phyloP scores from a whole-genome alignment of 2,113 vertebrate species.

The Mastomys coucha region DNA sequence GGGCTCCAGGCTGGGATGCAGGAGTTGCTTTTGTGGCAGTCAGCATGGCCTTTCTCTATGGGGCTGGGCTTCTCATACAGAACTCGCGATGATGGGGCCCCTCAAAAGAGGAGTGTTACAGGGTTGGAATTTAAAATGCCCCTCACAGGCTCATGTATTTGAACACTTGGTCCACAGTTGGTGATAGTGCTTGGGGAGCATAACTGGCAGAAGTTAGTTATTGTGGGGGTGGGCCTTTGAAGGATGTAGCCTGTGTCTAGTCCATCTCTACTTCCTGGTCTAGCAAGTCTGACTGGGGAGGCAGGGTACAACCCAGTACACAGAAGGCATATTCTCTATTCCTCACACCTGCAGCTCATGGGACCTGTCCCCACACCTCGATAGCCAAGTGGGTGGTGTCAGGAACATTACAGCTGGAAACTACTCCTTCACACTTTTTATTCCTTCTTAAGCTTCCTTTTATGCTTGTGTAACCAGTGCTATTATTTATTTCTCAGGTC shows the following conservation, averaged over 20 bases:
- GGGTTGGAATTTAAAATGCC: not conserved
- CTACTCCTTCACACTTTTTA: not conserved
- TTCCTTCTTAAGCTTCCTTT: not conserved
- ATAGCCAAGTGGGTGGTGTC: not conserved
- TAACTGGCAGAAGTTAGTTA: not conserved
- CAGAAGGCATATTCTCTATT: not conserved
- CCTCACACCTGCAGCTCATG: not conserved
- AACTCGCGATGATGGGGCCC: rapidly evolving
- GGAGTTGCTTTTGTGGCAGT: not conserved
- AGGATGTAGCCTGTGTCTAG: not conserved
- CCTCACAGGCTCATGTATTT: not conserved
- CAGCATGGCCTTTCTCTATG: not conserved
- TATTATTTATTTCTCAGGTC: too few species aligned
- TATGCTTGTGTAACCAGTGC: not conserved
- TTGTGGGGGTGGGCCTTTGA: not conserved
- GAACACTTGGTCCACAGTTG: not conserved
- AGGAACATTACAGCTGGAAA: not conserved
- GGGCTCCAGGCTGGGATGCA: not conserved
- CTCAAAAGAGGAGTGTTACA: not conserved
- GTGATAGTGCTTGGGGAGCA: not conserved
- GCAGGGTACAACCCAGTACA: not conserved
- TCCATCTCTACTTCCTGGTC: too few species aligned
- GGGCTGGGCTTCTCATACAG: not conserved
- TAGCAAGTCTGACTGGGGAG: not conserved
- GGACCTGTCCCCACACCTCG: not conserved